phyloP scores from a whole-genome alignment of 2,113 vertebrate species.

The Tragulus kanchil region DNA sequence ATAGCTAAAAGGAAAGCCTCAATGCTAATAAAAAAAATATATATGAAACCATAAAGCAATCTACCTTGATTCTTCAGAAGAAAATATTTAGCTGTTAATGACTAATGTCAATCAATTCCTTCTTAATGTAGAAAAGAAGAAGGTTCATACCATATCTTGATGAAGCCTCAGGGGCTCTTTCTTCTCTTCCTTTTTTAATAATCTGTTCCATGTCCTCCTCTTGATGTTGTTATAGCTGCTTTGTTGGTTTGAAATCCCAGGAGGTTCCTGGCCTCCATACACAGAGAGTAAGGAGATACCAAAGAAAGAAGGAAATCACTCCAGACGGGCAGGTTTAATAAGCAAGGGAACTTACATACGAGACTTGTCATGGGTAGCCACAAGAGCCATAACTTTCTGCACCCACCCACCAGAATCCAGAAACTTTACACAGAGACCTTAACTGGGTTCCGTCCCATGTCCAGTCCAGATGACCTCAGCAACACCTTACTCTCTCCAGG shows the following conservation, averaged over 20 bases:
- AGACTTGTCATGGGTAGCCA: not conserved
- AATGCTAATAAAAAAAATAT: not conserved
- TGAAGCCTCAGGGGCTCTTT: not conserved
- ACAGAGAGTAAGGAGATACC: not conserved
- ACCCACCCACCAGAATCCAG: not conserved
- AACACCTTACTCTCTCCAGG: not conserved
- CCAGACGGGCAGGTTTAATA: not conserved
- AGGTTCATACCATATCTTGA: not conserved
- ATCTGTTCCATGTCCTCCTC: not conserved
- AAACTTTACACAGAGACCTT: not conserved
- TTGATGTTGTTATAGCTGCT: not conserved
- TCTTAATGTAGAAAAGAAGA: not conserved
- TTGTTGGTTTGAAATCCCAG: not conserved
- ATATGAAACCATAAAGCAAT: not conserved
- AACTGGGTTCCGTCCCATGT: not conserved
- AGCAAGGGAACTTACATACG: not conserved
- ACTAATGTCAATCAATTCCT: not conserved
- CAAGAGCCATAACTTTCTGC: not conserved
- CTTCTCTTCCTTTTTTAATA: not conserved
- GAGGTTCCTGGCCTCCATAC: not conserved
- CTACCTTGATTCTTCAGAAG: not conserved
- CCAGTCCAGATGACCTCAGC: not conserved
- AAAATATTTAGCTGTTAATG: not conserved
- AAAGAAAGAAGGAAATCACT: not conserved
- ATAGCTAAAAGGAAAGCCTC: constrained; percentile 22